Evolutionary conservation across 2,797 vertebrate species (phyloP), one percentile per base, ranked within the genome.

Genomic region (Erithacus rubecula): DNA sequence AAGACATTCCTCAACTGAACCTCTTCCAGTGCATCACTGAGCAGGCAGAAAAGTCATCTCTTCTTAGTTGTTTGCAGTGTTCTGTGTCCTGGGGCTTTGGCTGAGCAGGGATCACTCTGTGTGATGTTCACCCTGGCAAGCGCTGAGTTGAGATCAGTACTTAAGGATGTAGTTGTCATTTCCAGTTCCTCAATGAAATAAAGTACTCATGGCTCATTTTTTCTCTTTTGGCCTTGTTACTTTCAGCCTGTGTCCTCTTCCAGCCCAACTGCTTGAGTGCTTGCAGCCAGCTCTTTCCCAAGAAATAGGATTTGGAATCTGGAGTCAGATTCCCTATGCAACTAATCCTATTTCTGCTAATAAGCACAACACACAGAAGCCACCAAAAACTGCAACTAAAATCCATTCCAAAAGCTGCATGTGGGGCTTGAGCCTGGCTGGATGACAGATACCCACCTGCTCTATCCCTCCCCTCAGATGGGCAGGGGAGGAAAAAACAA

Each of bases 1-100:
- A 88, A 92, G 79, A 64, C 29, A 58, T 91, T 85, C 21, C 44
- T 96, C n/a, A 59, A 81, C 47, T 82, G 70, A 93, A 78, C 52
- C 58, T 58, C 34, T 75, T 67, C 34, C 64, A 87, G 17, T 79
- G 37, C 32, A 64, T 56, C 2, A 3, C 43, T 27, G 34, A 56
- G 15, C 59, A 78, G 49, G 21, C 37, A 71, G 51, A 52, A 62
- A 55, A 72, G 43, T 78, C 1, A 36, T 76, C 80, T 88, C 46
- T 2, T 2, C 23, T 51, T 51, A 19, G 46, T 83, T 39, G 18
- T 84, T 53, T 81, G 37, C 44, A 68, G 18, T 23, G 12, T 75
- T 94, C 65, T 78, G 18, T 72, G 26, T 81, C 15, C 15, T 75
- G 76, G 20, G 72, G 24, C 49, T 53, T 78, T 68, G 68, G 7